These are phyloP conservation scores for Gymnocephalus cernua DNA, from an alignment of 2,113 vertebrate species.

Conservation along the genomic window DNA sequence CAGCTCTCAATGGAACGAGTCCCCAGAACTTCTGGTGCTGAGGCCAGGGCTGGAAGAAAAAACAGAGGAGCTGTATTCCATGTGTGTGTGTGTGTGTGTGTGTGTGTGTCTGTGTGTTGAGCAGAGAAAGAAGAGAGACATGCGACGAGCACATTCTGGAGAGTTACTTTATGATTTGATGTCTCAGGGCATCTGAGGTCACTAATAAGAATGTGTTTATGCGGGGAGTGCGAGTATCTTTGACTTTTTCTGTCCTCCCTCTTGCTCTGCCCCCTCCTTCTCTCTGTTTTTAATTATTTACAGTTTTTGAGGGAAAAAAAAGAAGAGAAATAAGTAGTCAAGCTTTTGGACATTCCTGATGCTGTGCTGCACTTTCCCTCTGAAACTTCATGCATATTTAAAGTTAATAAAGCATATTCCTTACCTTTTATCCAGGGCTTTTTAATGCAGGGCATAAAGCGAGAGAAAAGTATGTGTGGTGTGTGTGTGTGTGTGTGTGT, in stretches of 20 bases:
- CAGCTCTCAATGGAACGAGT: constrained; percentile 7
- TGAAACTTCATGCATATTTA: constrained; percentile 87
- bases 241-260: constrained; percentile 56
- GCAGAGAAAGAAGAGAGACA: constrained; percentile 16
- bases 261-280: constrained; percentile 17
- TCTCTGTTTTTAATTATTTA: constrained; percentile 83
- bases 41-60: constrained; percentile 19
- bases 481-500: neutral
- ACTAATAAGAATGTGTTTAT: constrained; percentile 80
- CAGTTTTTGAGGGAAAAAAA: constrained; percentile 66
- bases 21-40: constrained; percentile 35
- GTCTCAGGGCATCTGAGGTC: constrained; percentile 72
- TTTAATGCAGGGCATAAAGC: constrained; percentile 74
- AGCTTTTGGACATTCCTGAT: constrained; percentile 82
- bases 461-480: constrained; percentile 21
- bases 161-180: constrained; percentile 61
- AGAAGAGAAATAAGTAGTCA: constrained; percentile 80
- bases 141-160: constrained; percentile 14
- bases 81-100: constrained; percentile 20
- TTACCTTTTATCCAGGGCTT: constrained; percentile 83
- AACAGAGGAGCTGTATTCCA: constrained; percentile 25
- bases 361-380: constrained; percentile 81
- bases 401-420: constrained; percentile 86
- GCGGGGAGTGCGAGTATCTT: constrained; percentile 68
- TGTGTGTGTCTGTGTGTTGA: constrained; percentile 4